Conservation (phyloP, 2,888 invertebrate species). For the Mechanitis mazaeus region DNA sequence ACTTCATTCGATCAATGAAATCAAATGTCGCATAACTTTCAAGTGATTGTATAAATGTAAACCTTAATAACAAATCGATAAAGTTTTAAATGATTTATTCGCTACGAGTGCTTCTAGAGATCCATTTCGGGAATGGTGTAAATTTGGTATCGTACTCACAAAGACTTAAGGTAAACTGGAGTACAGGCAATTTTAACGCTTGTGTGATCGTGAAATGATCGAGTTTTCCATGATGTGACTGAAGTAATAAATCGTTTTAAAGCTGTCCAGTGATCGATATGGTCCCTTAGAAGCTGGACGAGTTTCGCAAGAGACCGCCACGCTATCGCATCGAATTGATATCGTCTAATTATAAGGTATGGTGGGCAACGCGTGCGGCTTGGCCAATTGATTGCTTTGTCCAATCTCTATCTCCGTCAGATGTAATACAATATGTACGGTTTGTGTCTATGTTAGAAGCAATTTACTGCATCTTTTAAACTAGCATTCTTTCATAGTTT, state of each 20-base stretch:
- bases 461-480: no score
- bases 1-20: slow-evolving; percentile 29
- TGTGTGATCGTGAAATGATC: slow-evolving; percentile 20
- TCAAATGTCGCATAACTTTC: slow-evolving; percentile 25
- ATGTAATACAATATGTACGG: slow-evolving; percentile 18
- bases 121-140: slow-evolving; percentile 40
- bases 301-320: slow-evolving; percentile 69
- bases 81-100: slow-evolving; percentile 31
- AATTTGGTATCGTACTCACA: slow-evolving; percentile 28
- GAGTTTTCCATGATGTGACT: slow-evolving; percentile 22
- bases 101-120: slow-evolving; percentile 32
- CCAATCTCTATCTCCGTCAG: slow-evolving; percentile 34
- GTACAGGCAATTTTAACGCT: slow-evolving; percentile 33
- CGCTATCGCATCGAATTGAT: slow-evolving; percentile 71
- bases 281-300: slow-evolving; percentile 62
- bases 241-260: slow-evolving; percentile 29
- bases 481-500: no score
- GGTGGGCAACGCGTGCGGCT: slow-evolving; percentile 45
- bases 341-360: slow-evolving; percentile 73
- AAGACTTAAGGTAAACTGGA: slow-evolving; percentile 38
- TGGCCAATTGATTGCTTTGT: slow-evolving; percentile 41
- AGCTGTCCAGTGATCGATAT: slow-evolving; percentile 42
- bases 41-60: slow-evolving; percentile 17
- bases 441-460: background rate
- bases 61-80: slow-evolving; percentile 26